Evolutionary conservation across 2,113 vertebrate genomes (phyloP).

Genomic region (Struthio camelus): DNA sequence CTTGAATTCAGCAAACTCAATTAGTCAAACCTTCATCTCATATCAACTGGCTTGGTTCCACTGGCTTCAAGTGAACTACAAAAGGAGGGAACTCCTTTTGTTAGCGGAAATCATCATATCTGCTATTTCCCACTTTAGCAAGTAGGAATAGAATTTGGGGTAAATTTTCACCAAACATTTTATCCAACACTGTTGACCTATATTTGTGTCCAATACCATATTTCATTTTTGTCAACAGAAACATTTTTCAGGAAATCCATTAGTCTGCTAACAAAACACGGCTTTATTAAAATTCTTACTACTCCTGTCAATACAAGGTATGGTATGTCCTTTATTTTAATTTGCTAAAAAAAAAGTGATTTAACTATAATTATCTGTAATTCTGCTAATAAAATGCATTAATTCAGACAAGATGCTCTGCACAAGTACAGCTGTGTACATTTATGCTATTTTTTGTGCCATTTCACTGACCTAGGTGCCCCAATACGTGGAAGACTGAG

Average conservation of each 20-base stretch:
- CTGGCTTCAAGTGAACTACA: background rate
- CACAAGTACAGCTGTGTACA: background rate
- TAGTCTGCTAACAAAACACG: background rate
- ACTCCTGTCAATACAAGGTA: background rate
- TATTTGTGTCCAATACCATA: background rate
- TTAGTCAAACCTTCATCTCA: background rate
- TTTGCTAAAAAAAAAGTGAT: background rate
- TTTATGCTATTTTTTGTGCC: background rate
- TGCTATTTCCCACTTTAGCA: background rate
- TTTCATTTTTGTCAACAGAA: slow-evolving; percentile 41
- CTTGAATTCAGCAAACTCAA: background rate
- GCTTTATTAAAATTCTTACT: slow-evolving; percentile 39
- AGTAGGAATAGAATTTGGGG: background rate
- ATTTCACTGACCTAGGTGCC: background rate
- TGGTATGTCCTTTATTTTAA: background rate
- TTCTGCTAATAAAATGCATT: slow-evolving; percentile 11
- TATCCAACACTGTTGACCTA: background rate
- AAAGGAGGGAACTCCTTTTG: background rate
- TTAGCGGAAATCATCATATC: background rate
- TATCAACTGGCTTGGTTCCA: background rate
- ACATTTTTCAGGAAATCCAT: slow-evolving; percentile 30
- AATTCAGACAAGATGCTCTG: background rate
- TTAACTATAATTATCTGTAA: background rate
- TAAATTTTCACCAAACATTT: background rate
- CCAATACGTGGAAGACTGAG: rapidly evolving